Conservation (phyloP, 2,113 vertebrate genomes). For the Crocuta crocuta region DNA sequence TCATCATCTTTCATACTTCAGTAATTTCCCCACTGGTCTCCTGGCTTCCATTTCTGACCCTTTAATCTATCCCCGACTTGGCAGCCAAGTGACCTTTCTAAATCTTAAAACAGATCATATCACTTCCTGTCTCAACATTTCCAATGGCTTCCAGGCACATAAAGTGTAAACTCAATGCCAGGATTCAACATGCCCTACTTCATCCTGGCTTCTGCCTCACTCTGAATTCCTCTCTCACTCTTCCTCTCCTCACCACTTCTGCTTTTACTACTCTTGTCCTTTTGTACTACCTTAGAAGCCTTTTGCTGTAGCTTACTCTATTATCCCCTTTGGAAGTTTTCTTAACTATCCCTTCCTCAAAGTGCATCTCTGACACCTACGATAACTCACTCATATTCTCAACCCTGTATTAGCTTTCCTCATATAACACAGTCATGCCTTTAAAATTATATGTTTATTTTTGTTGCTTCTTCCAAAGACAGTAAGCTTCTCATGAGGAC, state of each 20-base stretch:
- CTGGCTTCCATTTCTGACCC: background rate
- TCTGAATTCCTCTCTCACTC: background rate
- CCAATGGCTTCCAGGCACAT: background rate
- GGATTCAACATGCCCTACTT: background rate
- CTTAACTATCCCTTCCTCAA: background rate
- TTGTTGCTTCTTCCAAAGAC: background rate
- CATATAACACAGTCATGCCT: background rate
- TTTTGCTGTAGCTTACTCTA: background rate
- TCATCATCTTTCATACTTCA: background rate
- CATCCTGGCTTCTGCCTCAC: background rate
- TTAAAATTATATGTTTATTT: background rate
- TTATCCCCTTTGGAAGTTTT: background rate
- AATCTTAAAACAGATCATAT: slow-evolving; percentile 16
- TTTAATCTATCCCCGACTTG: background rate
- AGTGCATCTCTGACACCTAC: background rate
- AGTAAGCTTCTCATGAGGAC: background rate
- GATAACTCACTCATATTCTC: background rate
- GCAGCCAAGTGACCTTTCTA: background rate
- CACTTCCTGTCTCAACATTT: background rate
- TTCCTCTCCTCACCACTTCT: background rate
- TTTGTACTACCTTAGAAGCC: background rate
- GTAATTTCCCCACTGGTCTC: background rate
- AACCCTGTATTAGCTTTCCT: background rate
- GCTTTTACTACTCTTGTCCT: background rate
- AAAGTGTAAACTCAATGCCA: background rate